A percentile compares a stretch with the other conserved stretches of the same genome.
Conservation (phyloP, 1,140 invertebrate species). For the Cryptotermes secundus region DNA sequence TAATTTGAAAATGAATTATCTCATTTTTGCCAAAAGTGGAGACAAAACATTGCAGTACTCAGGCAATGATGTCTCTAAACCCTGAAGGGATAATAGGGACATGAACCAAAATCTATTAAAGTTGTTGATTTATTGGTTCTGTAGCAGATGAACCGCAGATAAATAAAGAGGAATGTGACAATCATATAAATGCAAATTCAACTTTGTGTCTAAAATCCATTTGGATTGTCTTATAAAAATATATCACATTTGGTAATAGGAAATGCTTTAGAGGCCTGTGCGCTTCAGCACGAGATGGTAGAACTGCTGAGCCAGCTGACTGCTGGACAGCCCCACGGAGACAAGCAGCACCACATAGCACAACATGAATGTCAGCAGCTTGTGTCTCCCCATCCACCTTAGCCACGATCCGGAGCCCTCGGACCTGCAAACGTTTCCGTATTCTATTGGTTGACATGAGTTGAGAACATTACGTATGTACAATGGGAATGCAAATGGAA, state of each 20-base stretch:
- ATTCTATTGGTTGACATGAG: no score
- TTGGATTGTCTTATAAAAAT: neutral
- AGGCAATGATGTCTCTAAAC: no score
- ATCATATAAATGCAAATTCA: neutral
- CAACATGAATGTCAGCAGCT: constrained; percentile 50
- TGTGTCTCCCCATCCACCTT: constrained; percentile 50
- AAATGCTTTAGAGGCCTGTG: constrained; percentile 39
- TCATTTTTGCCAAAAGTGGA: no score
- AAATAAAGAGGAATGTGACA: neutral
- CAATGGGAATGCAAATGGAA: no score
- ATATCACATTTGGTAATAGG: neutral
- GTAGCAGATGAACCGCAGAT: neutral
- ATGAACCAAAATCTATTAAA: no score
- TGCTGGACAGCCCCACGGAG: constrained; percentile 50
- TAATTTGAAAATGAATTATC: no score
- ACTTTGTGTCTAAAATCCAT: neutral
- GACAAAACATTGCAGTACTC: no score
- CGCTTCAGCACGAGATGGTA: constrained; percentile 49
- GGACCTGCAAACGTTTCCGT: neutral
- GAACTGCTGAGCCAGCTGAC: constrained; percentile 50
- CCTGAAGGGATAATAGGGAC: no score
- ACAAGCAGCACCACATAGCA: constrained; percentile 51
- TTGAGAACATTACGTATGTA: no score
- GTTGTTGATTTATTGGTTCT: no score
- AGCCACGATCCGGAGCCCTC: neutral